These are phyloP conservation scores for Arenaria interpres DNA, from an alignment of 2,113 vertebrate genomes.

Conservation along the genomic window DNA sequence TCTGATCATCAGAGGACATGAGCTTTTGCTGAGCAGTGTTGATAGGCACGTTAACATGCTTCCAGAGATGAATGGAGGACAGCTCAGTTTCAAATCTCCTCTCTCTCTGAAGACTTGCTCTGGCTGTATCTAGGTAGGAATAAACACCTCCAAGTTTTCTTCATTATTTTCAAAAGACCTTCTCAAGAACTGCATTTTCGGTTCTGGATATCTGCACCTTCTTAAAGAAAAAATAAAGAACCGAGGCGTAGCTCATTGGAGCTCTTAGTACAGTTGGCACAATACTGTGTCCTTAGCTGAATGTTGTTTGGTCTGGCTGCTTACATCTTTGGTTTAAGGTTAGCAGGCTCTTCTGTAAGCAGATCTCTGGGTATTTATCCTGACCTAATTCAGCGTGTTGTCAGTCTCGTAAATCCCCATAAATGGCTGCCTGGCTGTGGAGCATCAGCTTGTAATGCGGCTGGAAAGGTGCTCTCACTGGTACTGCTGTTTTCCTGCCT, in stretches of 20 bases:
- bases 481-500: not conserved
- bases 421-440: accelerated
- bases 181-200: not conserved
- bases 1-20: not conserved
- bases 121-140: not conserved
- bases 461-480: not conserved
- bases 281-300: not conserved
- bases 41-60: not conserved
- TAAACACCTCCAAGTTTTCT: not conserved
- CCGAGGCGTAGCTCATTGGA: not conserved
- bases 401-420: not conserved
- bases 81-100: not conserved
- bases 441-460: not conserved
- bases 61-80: not conserved
- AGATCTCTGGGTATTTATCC: constrained; percentile 7
- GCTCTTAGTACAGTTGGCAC: not conserved
- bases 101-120: not conserved
- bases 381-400: constrained; percentile 4
- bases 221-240: not conserved
- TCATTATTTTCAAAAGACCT: not conserved
- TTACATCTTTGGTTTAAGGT: not conserved
- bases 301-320: not conserved
- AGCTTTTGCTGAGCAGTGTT: not conserved
- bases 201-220: not conserved
- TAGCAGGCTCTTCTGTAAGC: constrained; percentile 12